These are phyloP conservation scores for Andrena hattorfiana DNA, from an alignment of 2,888 invertebrate species.

Conservation along the genomic window DNA sequence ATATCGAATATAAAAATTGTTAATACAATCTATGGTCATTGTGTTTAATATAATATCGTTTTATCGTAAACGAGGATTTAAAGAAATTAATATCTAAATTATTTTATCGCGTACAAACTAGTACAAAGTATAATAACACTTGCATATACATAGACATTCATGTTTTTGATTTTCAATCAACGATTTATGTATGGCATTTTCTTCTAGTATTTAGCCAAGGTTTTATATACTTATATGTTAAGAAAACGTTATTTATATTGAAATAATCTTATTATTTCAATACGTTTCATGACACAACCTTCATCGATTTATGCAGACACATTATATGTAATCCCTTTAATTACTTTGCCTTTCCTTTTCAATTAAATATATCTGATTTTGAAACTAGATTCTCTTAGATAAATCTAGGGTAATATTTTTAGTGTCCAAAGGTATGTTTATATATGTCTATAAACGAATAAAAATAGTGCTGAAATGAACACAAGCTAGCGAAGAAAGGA, in stretches of 20 bases:
- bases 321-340: neutral
- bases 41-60: conserved; percentile 4
- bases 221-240: conserved; percentile 15
- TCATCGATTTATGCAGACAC: neutral
- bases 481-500: neutral
- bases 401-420: conserved; percentile 11
- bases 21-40: conserved; percentile 25
- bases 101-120: conserved; percentile 13
- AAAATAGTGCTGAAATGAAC: neutral
- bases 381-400: neutral
- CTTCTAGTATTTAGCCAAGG: conserved; percentile 1
- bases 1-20: neutral
- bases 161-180: conserved; percentile 38
- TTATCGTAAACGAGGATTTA: conserved; percentile 19
- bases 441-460: conserved; percentile 6
- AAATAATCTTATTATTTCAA: conserved; percentile 20
- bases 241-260: neutral
- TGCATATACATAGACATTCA: neutral
- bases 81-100: conserved; percentile 25
- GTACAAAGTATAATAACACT: conserved; percentile 5
- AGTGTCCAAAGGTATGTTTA: conserved; percentile 37
- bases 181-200: conserved; percentile 33
- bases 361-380: conserved; percentile 6
- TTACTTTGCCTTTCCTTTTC: neutral
- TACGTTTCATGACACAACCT: conserved; percentile 10